Evolutionary conservation across 2,888 invertebrate species (phyloP).

Genomic region (Cyrtodaria siliqua): DNA sequence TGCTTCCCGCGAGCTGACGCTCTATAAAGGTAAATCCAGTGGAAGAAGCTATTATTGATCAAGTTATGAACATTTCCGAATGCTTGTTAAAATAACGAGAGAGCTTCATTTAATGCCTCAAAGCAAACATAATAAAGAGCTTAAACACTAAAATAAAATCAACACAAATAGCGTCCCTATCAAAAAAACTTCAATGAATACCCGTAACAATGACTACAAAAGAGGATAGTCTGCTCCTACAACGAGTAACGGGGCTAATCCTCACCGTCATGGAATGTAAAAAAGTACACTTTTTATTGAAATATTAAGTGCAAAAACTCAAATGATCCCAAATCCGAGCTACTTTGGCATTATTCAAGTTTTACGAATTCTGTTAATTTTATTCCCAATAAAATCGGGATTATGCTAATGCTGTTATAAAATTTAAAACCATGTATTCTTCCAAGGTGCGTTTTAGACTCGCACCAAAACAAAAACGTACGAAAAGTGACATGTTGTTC

Average conservation of each 20-base stretch:
- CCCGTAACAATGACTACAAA: too few species aligned
- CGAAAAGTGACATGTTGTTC: constrained; percentile 22
- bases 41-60: neutral
- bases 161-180: neutral
- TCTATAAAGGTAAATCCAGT: neutral
- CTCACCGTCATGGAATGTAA: neutral
- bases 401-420: constrained; percentile 47
- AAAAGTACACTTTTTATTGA: neutral
- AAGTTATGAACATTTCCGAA: neutral
- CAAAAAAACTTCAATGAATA: too few species aligned
- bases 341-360: constrained; percentile 18
- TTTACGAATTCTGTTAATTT: constrained; percentile 40
- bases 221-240: too few species aligned
- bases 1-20: neutral
- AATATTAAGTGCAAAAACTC: neutral
- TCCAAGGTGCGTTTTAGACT: too few species aligned
- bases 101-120: neutral
- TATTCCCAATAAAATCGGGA: constrained; percentile 53
- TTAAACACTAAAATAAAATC: neutral
- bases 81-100: neutral
- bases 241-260: too few species aligned
- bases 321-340: neutral
- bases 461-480: too few species aligned
- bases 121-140: neutral
- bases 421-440: neutral